Conservation (phyloP, 35 echinoderm and acorn worm genomes). For the Patiria miniata region DNA sequence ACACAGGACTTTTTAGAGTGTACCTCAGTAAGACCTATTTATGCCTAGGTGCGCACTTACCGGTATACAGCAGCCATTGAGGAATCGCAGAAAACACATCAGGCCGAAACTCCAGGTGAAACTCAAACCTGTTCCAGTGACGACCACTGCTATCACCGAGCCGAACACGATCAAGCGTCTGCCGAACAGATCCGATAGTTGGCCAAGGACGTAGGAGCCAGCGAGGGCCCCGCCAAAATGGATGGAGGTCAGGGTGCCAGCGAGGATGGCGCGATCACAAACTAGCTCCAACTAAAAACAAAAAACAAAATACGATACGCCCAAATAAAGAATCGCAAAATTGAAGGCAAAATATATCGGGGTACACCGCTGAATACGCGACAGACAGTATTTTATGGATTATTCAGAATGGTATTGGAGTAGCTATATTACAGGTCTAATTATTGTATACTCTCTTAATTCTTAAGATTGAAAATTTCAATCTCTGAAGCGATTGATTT, state of each 20-base stretch:
- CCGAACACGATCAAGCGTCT: not conserved
- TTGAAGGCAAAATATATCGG: too few species aligned
- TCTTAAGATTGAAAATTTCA: too few species aligned
- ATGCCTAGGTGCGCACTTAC: not conserved
- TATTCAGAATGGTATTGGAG: too few species aligned
- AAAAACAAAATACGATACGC: not conserved
- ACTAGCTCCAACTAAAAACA: not conserved
- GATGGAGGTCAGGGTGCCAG: not conserved
- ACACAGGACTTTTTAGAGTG: too few species aligned
- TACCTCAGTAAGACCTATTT: too few species aligned
- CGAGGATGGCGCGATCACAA: not conserved
- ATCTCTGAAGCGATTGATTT: too few species aligned
- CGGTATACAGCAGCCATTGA: not conserved
- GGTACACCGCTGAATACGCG: too few species aligned
- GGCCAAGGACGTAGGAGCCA: not conserved
- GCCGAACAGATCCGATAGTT: not conserved
- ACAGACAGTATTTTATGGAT: too few species aligned
- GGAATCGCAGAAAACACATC: slow-evolving; percentile 1
- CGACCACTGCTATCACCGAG: not conserved
- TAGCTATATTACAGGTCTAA: too few species aligned
- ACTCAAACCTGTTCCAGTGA: not conserved
- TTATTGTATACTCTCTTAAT: too few species aligned
- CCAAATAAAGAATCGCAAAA: too few species aligned
- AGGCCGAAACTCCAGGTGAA: not conserved
- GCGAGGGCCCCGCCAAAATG: not conserved